Base-by-base conservation (phyloP, 2,888 invertebrate genomes). In the Carabus problematicus region DNA sequence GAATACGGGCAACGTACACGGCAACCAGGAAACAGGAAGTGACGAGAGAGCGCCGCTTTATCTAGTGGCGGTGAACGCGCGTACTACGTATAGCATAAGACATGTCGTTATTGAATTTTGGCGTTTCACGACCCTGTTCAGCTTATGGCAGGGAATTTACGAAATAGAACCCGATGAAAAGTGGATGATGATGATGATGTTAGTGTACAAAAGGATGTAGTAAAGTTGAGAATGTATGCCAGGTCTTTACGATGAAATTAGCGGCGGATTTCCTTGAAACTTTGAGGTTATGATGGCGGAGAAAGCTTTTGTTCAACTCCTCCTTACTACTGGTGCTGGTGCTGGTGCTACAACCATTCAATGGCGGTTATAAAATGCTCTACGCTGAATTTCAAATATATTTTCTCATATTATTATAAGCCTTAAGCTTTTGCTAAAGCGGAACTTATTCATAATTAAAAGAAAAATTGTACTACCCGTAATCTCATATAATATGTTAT, bases 141-240 rank as follows among this genome's bases (percentile, higher is more conserved):
- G 29, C 29, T 29, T 29, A 29, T 29, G 29, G 29, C 29, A 29
- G 29, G 29, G 29, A 29, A 29, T 29, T 29, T 29, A 29, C 29
- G 29, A 29, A 29, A 29, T 29, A 29, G 29, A 29, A 29, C 3
- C 29, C 29, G 6, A 29, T 29, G 29, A 55, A 16, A 19, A 55
- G 39, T 19, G 55, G 55, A 43, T 61, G 49, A 60, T 60, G 60
- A 60, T 60, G 60, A 60, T 60, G 60, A 60, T 60, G 60, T 60
- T 43, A 60, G 29, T 47, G 60, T 18, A 60, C 60, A 60, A 60
- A 60, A 60, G 60, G 47, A 43, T 47, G 60, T 29, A 18, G 60
- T 60, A 45, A 60, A 60, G 60, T 60, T 60, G 45, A 14, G 47
- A 29, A 60, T 60, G 47, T 60, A 45, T 47, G 47, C 60, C 45